Conservation (phyloP, 1,140 invertebrate genomes). For the Drosophila quadrilineata region DNA sequence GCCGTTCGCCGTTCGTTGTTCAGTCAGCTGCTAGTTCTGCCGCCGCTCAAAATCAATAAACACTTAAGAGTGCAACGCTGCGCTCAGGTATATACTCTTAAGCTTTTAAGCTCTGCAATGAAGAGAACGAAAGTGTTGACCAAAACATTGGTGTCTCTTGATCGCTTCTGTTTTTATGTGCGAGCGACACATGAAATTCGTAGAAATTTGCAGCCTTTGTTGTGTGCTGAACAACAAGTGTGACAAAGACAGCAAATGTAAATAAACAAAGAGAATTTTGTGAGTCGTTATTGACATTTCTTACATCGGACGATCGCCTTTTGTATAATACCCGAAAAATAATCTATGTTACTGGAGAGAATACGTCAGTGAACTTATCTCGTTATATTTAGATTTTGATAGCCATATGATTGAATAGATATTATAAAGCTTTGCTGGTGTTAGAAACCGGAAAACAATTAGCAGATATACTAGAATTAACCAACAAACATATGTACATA, state of each 20-base stretch:
- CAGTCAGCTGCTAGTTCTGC: no score
- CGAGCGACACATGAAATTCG: constrained; percentile 24
- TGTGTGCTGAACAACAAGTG: background rate
- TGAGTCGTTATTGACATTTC: background rate
- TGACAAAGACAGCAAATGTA: background rate
- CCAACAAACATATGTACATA: background rate
- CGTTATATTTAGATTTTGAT: no score
- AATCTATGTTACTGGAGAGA: no score
- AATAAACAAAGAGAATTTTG: constrained; percentile 21
- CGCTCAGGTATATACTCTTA: background rate
- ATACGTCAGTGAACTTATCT: no score
- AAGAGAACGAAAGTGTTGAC: background rate
- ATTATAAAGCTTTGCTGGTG: no score
- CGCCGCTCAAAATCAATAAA: constrained; percentile 27
- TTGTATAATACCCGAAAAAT: constrained; percentile 4
- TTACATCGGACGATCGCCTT: background rate
- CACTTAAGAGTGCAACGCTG: background rate
- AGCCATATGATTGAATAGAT: no score
- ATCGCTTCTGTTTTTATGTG: background rate
- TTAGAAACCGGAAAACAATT: background rate
- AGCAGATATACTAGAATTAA: background rate
- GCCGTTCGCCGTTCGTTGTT: no score
- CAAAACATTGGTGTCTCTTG: constrained; percentile 1
- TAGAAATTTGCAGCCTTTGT: constrained; percentile 26
- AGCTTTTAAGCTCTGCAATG: no score